Percentiles rank a stretch among this genome's conserved stretches.
phyloP scores from a whole-genome alignment of 2,113 vertebrate genomes.

The Noturus placidus region DNA sequence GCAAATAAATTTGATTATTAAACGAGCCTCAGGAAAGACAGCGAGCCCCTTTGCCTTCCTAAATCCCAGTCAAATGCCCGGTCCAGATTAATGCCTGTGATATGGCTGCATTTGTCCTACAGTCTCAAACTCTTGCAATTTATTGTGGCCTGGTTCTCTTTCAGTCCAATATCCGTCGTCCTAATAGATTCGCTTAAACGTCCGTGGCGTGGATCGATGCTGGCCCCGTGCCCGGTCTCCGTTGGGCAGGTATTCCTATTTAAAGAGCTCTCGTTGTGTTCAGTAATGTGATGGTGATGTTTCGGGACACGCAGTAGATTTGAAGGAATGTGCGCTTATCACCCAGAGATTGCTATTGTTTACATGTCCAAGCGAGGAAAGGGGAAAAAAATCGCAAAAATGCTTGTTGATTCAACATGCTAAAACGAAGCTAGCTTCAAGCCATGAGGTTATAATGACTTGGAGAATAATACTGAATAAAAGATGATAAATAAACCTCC shows the following conservation, averaged over 20 bases:
- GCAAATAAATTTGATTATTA: not conserved
- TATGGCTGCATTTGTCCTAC: not conserved
- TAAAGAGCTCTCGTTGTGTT: not conserved
- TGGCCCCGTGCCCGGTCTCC: not conserved
- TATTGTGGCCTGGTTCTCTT: constrained; percentile 48
- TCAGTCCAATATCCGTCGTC: constrained; percentile 43
- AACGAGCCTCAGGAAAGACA: not conserved
- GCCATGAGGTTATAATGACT: too few species aligned
- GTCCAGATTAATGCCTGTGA: not conserved
- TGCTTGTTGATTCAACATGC: not conserved
- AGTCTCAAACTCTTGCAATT: constrained; percentile 22
- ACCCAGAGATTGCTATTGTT: not conserved
- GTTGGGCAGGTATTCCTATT: not conserved
- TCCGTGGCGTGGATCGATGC: not conserved
- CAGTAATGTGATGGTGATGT: too few species aligned
- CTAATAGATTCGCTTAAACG: constrained; percentile 35
- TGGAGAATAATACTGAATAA: too few species aligned
- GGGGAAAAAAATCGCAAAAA: not conserved
- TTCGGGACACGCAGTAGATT: not conserved
- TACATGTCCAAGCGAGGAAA: not conserved
- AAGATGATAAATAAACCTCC: not conserved
- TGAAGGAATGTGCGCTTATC: not conserved
- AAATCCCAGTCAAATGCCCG: not conserved
- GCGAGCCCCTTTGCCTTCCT: not conserved
- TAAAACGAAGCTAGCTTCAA: too few species aligned